Evolutionary conservation across 2,888 invertebrate species (phyloP), one percentile per base, ranked within the genome.

Genomic region (Thereva nobilitata): DNA sequence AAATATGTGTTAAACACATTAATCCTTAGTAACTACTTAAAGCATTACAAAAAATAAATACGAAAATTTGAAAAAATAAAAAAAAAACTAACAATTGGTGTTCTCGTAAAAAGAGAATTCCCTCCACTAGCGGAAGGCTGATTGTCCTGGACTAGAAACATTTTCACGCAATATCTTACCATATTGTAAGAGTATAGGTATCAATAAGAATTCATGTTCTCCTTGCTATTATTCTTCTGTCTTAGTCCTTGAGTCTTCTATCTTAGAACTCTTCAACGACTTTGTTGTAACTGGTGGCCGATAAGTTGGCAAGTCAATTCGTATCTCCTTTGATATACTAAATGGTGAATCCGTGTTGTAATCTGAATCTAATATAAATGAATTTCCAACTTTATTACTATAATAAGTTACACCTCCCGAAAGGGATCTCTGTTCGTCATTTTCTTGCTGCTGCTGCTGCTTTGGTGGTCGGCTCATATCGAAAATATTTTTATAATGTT

Each of bases 281-380:
- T 8, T 23, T 7, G 34, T 23, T 34, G 7, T 4, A 38, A 66
- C 70, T 4, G 76, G 75, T 23, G 86, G 86, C 38, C 83, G 76
- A 73, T 85, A 86, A 1, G 86, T 86, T 8, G 86, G 86, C 70
- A 86, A 75, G 71, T 86, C 85, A n/a, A 86, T 84, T 50, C 84
- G 79, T 5, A 86, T 75, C 7, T 78, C 74, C 47, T 59, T 45
- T 12, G 23, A 23, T 23, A 23, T 47, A 5, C 10, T 47, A 47
- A 35, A 10, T 40, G 5, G 12, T 47, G 6, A 38, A 10, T 45
- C 12, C 7, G 5, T 37, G 12, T 65, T 42, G 5, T 23, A 38
- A 41, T 56, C 45, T 9, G 56, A 47, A 9, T 61, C 50, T 10
- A 64, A 59, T 38, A 59, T 42, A 56, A 59, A 69, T 23, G 50